These are phyloP conservation scores for Euphydryas editha DNA, from an alignment of 2,888 invertebrate species.

Conservation along the genomic window DNA sequence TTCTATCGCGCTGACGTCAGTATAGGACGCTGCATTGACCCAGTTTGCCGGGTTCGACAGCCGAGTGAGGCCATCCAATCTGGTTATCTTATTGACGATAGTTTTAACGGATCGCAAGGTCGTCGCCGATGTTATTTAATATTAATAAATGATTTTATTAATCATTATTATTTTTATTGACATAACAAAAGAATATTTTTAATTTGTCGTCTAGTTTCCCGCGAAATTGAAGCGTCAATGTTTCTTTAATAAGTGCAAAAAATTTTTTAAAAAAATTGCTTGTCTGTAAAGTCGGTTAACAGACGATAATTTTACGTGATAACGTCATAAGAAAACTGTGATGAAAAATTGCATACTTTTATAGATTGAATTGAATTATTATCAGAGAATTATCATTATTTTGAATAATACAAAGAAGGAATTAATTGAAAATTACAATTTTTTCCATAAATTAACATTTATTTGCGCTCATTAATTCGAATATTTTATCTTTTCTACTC, in stretches of 20 bases:
- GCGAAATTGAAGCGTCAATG: background rate
- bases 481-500: too few species aligned
- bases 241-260: background rate
- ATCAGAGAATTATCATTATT: too few species aligned
- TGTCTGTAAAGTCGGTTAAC: too few species aligned
- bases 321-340: too few species aligned
- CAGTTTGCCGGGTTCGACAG: slow-evolving; percentile 75
- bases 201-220: background rate
- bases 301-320: too few species aligned
- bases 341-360: too few species aligned
- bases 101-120: slow-evolving; percentile 34
- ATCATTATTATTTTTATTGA: slow-evolving; percentile 14
- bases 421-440: too few species aligned
- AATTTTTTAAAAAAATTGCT: too few species aligned
- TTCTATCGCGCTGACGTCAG: slow-evolving; percentile 45
- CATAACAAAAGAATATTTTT: slow-evolving; percentile 11
- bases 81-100: slow-evolving; percentile 41
- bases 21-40: slow-evolving; percentile 70
- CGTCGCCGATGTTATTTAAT: slow-evolving; percentile 14
- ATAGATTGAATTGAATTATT: too few species aligned
- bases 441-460: too few species aligned
- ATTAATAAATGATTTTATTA: slow-evolving; percentile 12
- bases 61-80: slow-evolving; percentile 67
- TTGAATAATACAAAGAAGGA: too few species aligned
- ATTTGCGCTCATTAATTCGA: too few species aligned